phyloP scores from a whole-genome alignment of 1,140 invertebrate species.

The Achatina immaculata region DNA sequence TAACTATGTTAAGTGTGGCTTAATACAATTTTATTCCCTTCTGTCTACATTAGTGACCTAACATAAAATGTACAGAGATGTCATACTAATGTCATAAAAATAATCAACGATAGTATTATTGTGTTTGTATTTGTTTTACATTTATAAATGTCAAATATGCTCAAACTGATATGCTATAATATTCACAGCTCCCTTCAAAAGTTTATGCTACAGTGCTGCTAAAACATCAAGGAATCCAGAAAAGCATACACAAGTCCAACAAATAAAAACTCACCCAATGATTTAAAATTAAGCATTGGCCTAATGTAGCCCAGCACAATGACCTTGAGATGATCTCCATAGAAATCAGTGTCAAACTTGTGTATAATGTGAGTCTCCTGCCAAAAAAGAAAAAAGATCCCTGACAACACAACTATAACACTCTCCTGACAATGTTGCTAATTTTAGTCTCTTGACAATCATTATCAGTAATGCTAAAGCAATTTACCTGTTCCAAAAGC shows the following conservation, averaged over 20 bases:
- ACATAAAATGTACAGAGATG: no score
- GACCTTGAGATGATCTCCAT: conserved; percentile 84
- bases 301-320: conserved; percentile 86
- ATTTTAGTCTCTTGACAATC: neutral
- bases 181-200: conserved; percentile 43
- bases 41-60: no score
- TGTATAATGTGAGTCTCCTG: conserved; percentile 90
- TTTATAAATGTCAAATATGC: neutral
- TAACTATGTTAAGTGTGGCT: no score
- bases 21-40: no score
- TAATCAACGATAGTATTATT: neutral
- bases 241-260: neutral
- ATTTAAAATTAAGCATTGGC: conserved; percentile 84
- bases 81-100: neutral
- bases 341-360: conserved; percentile 87
- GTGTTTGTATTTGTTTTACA: neutral
- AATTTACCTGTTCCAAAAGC: neutral
- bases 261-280: conserved; percentile 74
- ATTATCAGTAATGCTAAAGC: neutral
- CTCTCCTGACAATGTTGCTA: neutral
- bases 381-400: conserved; percentile 18
- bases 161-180: neutral
- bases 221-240: no score
- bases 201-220: no score
- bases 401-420: neutral